Evolutionary conservation across 2,888 invertebrate species (phyloP).

Genomic region (Cryptus armator): DNA sequence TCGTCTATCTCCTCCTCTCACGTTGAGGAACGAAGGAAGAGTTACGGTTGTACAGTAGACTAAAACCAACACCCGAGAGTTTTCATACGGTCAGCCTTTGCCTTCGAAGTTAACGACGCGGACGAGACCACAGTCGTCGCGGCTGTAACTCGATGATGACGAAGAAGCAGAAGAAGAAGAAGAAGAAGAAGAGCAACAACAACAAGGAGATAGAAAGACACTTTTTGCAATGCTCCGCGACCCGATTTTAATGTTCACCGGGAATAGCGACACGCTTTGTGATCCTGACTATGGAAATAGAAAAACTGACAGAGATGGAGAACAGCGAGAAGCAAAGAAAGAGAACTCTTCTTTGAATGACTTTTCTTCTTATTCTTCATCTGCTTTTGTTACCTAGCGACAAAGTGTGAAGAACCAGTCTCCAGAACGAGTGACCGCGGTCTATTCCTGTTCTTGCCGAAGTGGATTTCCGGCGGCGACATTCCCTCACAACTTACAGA

Average conservation of each 20-base stretch:
- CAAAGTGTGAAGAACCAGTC: conserved; percentile 29
- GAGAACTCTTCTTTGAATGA: conserved; percentile 25
- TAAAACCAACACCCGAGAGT: conserved; percentile 41
- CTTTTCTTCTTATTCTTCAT: conserved; percentile 39
- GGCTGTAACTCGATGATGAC: conserved; percentile 38
- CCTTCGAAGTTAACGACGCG: conserved; percentile 52
- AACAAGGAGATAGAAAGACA: not conserved
- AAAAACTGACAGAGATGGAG: not conserved
- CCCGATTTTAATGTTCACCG: conserved; percentile 56
- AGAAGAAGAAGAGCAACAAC: not conserved
- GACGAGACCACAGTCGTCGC: conserved; percentile 35
- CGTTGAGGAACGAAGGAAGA: conserved; percentile 20
- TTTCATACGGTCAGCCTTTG: conserved; percentile 22
- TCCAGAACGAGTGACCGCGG: conserved; percentile 42
- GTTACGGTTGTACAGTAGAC: not conserved
- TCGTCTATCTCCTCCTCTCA: conserved; percentile 32
- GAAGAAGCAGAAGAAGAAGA: conserved; percentile 23
- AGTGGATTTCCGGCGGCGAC: conserved; percentile 15
- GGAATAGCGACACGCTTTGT: conserved; percentile 49
- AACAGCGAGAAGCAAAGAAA: conserved; percentile 8
- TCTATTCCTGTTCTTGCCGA: conserved; percentile 20
- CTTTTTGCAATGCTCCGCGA: conserved; percentile 27
- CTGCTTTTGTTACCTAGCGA: conserved; percentile 48
- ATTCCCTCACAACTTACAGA: not conserved
- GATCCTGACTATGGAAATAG: conserved; percentile 26